Evolutionary conservation across 2,797 vertebrate genomes (phyloP), one percentile per base, ranked within the genome.

Genomic region (Dendrocincla tyrannina): DNA sequence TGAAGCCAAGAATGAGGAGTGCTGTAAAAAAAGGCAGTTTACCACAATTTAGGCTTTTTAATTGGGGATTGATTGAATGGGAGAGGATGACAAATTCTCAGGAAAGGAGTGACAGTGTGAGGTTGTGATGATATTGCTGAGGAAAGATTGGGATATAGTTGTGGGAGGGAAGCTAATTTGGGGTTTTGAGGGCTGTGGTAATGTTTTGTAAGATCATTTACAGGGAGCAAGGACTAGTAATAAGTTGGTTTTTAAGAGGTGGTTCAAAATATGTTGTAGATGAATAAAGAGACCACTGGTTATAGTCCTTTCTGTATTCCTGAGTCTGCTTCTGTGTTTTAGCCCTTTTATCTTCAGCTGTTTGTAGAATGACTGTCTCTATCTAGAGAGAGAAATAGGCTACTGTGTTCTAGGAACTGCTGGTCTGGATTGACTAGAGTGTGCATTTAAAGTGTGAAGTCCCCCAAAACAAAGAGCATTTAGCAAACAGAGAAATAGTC

Each of bases 381-480:
- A 58, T 89, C 41, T 42, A 14, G 72, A 55, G 88, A 39, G 82
- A 95, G 87, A 92, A 95, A 92, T n/a, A 37, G 89, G 84, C 92
- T 92, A 52, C 95, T 95, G 78, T 92, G 82, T 80, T 95, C 82
- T 53, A 68, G 87, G 82, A 91, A 13, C 68, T 78, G 78, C 75
- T 91, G 79, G 32, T 85, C 85, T 95, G 47, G 76, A 80, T 72
- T 28, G 82, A 88, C 85, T 93, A 1, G 70, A 96, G 75, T 16
- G 32, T 20, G 39, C 68, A 33, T 91, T 85, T 46, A 18, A 53
- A 94, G 62, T 32, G 41, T 37, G 72, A 64, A 80, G 47, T 69
- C 5, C 37, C 44, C 53, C 58, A 27, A 92, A 58, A 97, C 96
- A 95, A 97, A 95, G 96, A 83, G 79, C 69, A 11, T 94, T 95